Conservation (phyloP, 1,140 invertebrate species). For the Pinna nobilis region DNA sequence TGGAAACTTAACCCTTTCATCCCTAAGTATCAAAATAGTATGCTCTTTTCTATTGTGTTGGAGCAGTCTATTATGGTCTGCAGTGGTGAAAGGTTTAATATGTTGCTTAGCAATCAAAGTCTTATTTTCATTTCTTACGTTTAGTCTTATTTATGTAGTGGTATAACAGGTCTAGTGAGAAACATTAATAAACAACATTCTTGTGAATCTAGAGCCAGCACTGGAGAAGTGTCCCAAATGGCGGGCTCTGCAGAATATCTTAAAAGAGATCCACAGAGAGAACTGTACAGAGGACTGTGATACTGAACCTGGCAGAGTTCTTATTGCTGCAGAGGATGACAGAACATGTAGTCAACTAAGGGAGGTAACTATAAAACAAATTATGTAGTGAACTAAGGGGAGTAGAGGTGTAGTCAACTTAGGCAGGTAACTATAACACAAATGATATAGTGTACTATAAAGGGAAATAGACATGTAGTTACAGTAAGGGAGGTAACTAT, state of each 20-base stretch:
- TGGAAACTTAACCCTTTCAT: too few relatives aligned
- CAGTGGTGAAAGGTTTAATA: too few relatives aligned
- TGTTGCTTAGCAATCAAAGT: too few relatives aligned
- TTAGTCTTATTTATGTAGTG: too few relatives aligned
- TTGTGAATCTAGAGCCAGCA: slow-evolving; percentile 57
- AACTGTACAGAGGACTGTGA: slow-evolving; percentile 55
- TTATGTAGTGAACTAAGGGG: too few relatives aligned
- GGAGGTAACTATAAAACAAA: slow-evolving; percentile 71
- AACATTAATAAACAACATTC: background rate
- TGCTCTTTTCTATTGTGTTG: too few relatives aligned
- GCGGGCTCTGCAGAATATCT: slow-evolving; percentile 78
- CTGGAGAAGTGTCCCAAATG: slow-evolving; percentile 94
- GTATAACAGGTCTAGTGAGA: background rate
- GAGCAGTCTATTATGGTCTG: too few relatives aligned
- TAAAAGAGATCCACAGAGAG: slow-evolving; percentile 70
- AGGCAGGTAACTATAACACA: too few relatives aligned
- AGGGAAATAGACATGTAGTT: too few relatives aligned
- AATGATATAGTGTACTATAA: too few relatives aligned
- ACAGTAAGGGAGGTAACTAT: too few relatives aligned
- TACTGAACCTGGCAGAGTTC: slow-evolving; percentile 80
- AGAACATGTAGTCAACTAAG: slow-evolving; percentile 86
- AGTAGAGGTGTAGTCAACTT: background rate
- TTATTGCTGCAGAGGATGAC: slow-evolving; percentile 89
- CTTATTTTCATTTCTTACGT: background rate
- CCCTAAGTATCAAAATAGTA: too few relatives aligned